Percentiles rank a stretch among this genome's conserved stretches.
Conservation (phyloP, 2,113 vertebrate species). For the Macroglossus sobrinus region DNA sequence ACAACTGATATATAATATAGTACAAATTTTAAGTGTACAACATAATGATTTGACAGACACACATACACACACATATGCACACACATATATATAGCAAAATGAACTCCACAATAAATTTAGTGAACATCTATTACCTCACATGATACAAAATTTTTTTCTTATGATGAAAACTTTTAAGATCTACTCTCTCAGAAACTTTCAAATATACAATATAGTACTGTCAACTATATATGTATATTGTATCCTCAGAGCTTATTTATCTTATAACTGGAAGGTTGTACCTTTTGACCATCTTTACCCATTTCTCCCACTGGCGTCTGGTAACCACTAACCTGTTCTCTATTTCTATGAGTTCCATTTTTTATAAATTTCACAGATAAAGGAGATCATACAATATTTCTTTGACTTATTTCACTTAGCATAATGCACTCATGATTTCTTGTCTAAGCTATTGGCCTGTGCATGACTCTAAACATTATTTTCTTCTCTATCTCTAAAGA, state of each 20-base stretch:
- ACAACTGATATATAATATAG: neutral
- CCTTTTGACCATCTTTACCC: neutral
- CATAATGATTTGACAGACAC: neutral
- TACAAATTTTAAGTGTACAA: neutral
- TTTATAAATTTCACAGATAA: neutral
- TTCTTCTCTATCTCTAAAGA: neutral
- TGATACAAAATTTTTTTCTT: neutral
- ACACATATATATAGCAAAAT: neutral
- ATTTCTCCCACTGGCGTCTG: neutral
- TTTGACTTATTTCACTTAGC: neutral
- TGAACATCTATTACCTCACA: neutral
- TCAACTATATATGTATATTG: neutral
- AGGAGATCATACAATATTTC: neutral
- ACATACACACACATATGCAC: no score
- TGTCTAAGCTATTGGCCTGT: neutral
- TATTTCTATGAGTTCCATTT: neutral
- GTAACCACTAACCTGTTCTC: neutral
- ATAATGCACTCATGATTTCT: neutral
- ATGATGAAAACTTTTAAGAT: neutral
- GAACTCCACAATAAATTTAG: neutral
- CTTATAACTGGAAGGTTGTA: neutral
- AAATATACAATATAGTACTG: neutral
- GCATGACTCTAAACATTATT: neutral
- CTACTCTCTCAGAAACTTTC: neutral
- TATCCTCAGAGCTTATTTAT: neutral